Evolutionary conservation across 2,113 vertebrate species (phyloP), one percentile per base, ranked within the genome.

Genomic region (Corythoichthys haematopterus): DNA sequence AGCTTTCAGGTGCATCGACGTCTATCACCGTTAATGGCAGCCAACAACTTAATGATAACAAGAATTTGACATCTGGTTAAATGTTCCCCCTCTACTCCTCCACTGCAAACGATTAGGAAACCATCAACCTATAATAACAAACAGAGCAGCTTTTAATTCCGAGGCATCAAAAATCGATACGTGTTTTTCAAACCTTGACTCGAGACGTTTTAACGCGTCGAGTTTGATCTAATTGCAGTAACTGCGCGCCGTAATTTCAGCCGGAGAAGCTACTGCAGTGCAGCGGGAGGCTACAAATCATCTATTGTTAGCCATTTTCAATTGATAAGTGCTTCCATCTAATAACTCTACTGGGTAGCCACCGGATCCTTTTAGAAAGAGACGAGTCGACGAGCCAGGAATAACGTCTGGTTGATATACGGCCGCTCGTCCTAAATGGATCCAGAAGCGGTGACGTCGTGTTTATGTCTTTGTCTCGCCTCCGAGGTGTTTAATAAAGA

Each of bases 391-490:
- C 2, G 61, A 71, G 50, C 11, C 36, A 59, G 36, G 15, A 71
- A 77, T 65, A 28, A 46, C 43, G 48, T 68, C 2, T 0, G 67
- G 55, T 28, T 57, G 68, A 67, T 55, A 71, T 76, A 35, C 20
- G 43, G 14, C 16, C 28, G 75, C 83, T 75, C 72, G 78, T 10
- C 46, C 16, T 36, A 46, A 68, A 69, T 45, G 71, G 47, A 76
- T 75, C 62, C 57, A 35, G 20, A 35, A 0, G 6, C 52, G 58
- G 36, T 3, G 56, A 72, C 37, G 65, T n/a, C 1, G 48, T 78
- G 80, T 84, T 83, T 81, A 82, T 67, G 65, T 71, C 74, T 75
- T 79, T 9, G 7, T 75, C 77, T 73, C 77, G 81, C 81, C 81
- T 75, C 66, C 72, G 72, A 33, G 40, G 73, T 60, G 71, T 81